Conservation (phyloP, 2,113 vertebrate species). For the Dendropsophus ebraccatus region DNA sequence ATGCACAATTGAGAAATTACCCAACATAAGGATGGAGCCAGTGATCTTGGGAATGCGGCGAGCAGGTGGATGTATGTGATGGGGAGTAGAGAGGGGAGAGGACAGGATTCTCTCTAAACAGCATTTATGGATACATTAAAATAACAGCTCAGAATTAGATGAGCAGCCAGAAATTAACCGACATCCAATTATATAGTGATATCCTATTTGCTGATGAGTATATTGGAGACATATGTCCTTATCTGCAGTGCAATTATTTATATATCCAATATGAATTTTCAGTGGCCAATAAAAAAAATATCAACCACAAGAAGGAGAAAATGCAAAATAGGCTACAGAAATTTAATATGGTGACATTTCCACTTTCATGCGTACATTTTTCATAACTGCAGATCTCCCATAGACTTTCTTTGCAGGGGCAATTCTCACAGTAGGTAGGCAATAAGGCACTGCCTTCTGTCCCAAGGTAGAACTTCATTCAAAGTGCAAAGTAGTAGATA, state of each 20-base stretch:
- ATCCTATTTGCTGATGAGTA: not conserved
- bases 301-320: not conserved
- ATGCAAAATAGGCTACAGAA: not conserved
- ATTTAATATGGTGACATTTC: not conserved
- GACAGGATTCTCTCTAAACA: constrained; percentile 1
- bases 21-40: constrained; percentile 53
- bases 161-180: constrained; percentile 11
- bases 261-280: not conserved
- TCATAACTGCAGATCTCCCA: not conserved
- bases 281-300: not conserved
- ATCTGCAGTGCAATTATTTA: not conserved
- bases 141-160: constrained; percentile 18
- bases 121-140: constrained; percentile 50
- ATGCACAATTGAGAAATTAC: constrained; percentile 58
- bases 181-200: constrained; percentile 30
- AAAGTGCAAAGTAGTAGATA: too few relatives aligned
- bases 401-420: not conserved
- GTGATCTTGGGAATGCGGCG: constrained; percentile 33
- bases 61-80: constrained; percentile 42
- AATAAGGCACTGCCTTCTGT: too few relatives aligned
- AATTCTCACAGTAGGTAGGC: not conserved
- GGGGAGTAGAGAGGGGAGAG: not conserved
- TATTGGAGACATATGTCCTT: not conserved
- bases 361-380: not conserved
- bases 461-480: too few relatives aligned